A percentile compares a stretch with the other conserved stretches of the same genome.
Evolutionary conservation across 2,888 invertebrate species (phyloP).

Genomic region (Xanthia icteritia): DNA sequence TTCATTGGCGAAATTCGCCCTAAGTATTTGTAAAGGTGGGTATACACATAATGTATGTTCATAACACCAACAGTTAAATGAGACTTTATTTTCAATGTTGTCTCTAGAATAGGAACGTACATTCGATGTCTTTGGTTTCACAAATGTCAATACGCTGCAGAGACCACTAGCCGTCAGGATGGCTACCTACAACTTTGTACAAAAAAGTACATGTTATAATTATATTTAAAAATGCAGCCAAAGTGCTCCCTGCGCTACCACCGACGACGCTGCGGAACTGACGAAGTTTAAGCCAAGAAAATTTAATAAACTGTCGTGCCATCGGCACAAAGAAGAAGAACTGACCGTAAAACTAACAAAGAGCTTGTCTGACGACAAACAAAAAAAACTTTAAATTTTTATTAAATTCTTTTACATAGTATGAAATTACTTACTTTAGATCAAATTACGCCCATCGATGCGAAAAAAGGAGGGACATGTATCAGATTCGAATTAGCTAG

Average conservation of each 20-base stretch:
- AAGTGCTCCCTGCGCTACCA: background rate
- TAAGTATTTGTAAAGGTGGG: background rate
- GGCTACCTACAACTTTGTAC: background rate
- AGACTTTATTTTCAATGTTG: background rate
- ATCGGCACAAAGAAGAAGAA: background rate
- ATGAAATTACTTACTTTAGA: constrained; percentile 35
- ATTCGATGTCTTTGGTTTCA: background rate
- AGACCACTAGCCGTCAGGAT: background rate
- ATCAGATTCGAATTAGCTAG: constrained; percentile 37
- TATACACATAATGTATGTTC: too few species aligned
- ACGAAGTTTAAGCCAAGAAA: background rate
- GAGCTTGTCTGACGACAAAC: background rate
- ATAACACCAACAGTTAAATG: background rate
- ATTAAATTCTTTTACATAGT: background rate
- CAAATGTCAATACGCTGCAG: background rate
- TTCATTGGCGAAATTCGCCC: too few species aligned
- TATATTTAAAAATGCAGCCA: background rate
- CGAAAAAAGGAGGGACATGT: constrained; percentile 16
- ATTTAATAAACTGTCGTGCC: background rate
- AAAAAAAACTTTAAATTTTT: background rate
- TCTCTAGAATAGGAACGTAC: too few species aligned
- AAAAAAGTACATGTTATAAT: background rate
- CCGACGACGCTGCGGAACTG: background rate
- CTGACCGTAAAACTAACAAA: background rate
- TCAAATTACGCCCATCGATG: constrained; percentile 26